Percentiles rank a stretch among this genome's conserved stretches.
Evolutionary conservation across 1,140 invertebrate species (phyloP).

Genomic region (Acromyrmex heyeri): DNA sequence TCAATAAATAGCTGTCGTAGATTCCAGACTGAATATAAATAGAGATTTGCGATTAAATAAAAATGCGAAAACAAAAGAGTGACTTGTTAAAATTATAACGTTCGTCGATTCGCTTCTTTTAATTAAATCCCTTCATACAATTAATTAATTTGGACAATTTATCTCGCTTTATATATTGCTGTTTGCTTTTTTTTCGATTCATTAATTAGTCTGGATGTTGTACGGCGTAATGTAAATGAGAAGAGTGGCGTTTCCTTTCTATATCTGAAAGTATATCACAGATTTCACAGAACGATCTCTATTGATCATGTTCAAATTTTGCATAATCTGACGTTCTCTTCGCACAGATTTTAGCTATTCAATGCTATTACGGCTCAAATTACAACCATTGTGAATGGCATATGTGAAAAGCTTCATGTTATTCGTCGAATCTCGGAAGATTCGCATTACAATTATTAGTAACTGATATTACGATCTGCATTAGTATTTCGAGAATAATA

Average conservation of each 20-base stretch:
- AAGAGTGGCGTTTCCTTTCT: background rate
- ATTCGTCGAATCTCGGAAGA: conserved; percentile 14
- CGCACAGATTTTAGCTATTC: conserved; percentile 23
- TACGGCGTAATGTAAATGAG: background rate
- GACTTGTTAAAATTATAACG: background rate
- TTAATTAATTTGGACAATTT: conserved; percentile 26
- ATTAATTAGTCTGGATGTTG: background rate
- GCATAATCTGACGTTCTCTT: conserved; percentile 6
- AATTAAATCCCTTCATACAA: background rate
- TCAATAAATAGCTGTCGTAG: background rate
- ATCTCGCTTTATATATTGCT: background rate
- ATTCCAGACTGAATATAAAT: conserved; percentile 3
- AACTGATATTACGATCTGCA: background rate
- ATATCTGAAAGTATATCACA: background rate
- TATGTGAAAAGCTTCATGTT: conserved; percentile 4
- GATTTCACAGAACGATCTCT: background rate
- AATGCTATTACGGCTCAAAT: background rate
- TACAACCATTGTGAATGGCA: conserved; percentile 24
- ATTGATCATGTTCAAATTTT: conserved; percentile 31
- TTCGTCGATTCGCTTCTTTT: background rate
- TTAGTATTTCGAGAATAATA: conserved; percentile 11
- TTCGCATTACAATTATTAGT: conserved; percentile 20
- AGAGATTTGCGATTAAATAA: background rate
- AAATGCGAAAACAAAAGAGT: background rate
- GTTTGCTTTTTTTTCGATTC: background rate